Evolutionary conservation across 1,140 invertebrate genomes (phyloP).

Genomic region (Drosophila burlai): DNA sequence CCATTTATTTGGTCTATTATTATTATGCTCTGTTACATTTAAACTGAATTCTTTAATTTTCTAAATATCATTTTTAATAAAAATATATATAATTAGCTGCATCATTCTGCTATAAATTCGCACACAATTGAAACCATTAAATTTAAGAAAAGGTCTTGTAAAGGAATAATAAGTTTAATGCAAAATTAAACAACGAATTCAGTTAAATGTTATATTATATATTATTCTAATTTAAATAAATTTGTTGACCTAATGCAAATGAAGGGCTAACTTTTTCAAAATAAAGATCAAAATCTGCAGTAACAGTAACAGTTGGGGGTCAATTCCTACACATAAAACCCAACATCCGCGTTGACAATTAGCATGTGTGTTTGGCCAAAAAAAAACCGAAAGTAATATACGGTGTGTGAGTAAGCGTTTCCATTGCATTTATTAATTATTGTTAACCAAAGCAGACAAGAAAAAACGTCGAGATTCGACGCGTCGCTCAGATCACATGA

Average conservation of each 20-base stretch:
- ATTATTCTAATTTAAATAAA: no score
- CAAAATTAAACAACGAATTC: neutral
- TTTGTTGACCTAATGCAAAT: neutral
- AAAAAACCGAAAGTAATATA: slow-evolving; percentile 40
- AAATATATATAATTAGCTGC: neutral
- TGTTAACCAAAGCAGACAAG: slow-evolving; percentile 40
- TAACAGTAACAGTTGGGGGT: slow-evolving; percentile 2
- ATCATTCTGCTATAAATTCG: no score
- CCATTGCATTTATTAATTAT: slow-evolving; percentile 65
- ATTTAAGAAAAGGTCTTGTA: neutral
- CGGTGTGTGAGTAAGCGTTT: slow-evolving; percentile 27
- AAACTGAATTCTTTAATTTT: neutral
- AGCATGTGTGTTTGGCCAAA: slow-evolving; percentile 47
- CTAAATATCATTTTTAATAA: no score
- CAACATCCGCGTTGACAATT: slow-evolving; percentile 63
- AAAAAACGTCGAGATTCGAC: slow-evolving; percentile 49
- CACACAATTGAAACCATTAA: neutral
- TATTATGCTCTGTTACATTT: neutral
- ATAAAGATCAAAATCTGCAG: neutral
- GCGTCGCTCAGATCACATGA: slow-evolving; percentile 61
- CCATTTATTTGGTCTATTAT: no score
- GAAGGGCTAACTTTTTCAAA: neutral
- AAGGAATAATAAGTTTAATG: neutral
- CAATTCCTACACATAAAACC: neutral
- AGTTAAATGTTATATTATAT: no score